Evolutionary conservation across 2,888 invertebrate genomes (phyloP).

Genomic region (Himalopsyche tibetana): DNA sequence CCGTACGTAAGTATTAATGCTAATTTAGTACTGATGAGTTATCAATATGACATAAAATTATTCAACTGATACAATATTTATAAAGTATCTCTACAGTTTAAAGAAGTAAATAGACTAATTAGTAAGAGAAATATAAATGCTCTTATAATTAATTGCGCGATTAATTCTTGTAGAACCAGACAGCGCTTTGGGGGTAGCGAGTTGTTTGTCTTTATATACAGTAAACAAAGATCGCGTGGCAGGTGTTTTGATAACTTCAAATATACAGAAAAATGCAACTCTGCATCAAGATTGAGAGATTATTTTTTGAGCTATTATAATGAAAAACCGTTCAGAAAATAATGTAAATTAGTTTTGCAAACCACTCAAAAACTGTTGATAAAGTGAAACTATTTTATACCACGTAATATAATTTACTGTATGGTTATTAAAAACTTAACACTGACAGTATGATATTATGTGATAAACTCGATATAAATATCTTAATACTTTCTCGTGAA

Average conservation of each 20-base stretch:
- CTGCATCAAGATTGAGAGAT: neutral
- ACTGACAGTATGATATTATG: too few species aligned
- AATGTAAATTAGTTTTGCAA: neutral
- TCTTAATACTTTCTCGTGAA: too few species aligned
- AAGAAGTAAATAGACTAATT: slow-evolving; percentile 46
- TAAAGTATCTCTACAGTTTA: neutral
- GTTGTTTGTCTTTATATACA: slow-evolving; percentile 41
- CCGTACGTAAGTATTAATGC: too few species aligned
- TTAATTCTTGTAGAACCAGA: slow-evolving; percentile 48
- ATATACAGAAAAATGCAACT: neutral
- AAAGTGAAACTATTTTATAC: neutral
- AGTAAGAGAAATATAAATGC: slow-evolving; percentile 56
- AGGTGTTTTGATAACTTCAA: slow-evolving; percentile 18
- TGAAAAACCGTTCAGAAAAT: neutral
- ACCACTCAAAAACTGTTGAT: neutral
- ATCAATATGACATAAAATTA: neutral
- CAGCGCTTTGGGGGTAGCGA: neutral
- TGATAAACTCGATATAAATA: too few species aligned
- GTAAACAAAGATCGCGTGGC: slow-evolving; percentile 21
- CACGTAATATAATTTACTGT: too few species aligned
- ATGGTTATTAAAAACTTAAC: too few species aligned
- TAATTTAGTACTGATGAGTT: neutral
- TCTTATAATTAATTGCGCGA: slow-evolving; percentile 57
- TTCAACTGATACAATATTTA: neutral
- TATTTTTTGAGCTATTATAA: neutral